Percentiles rank a stretch among this genome's conserved stretches.
phyloP scores from a whole-genome alignment of 2,888 invertebrate species.

The Rutpela maculata region DNA sequence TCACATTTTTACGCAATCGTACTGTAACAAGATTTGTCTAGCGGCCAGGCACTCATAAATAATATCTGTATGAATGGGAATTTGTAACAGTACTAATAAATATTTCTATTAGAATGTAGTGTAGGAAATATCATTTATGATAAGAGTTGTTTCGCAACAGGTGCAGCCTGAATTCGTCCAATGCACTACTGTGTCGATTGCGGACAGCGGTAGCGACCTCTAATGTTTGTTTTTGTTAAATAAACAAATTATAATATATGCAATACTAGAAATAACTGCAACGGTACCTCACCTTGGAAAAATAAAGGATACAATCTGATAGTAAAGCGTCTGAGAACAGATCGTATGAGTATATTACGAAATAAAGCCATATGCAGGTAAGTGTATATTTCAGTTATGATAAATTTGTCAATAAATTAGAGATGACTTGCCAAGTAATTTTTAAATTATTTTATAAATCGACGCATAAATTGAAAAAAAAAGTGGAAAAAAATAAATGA shows the following conservation, averaged over 20 bases:
- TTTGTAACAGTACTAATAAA: slow-evolving; percentile 5
- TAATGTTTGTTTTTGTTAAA: slow-evolving; percentile 44
- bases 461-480: too few relatives aligned
- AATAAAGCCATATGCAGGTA: too few relatives aligned
- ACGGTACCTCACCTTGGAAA: slow-evolving; percentile 31
- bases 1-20: not conserved
- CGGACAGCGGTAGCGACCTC: slow-evolving; percentile 45
- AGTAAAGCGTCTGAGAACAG: slow-evolving; percentile 11
- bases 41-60: not conserved
- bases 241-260: slow-evolving; percentile 46
- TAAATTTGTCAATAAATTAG: too few relatives aligned
- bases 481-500: too few relatives aligned
- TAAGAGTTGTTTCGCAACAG: not conserved
- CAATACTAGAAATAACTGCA: slow-evolving; percentile 29
- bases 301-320: not conserved
- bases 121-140: slow-evolving; percentile 1
- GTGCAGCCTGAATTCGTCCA: not conserved
- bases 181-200: slow-evolving; percentile 16
- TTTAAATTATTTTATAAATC: too few relatives aligned
- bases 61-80: not conserved
- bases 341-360: not conserved
- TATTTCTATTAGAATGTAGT: not conserved
- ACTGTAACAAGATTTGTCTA: not conserved
- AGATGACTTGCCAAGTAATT: too few relatives aligned
- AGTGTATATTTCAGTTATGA: too few relatives aligned